Percentiles rank a stretch among this genome's conserved stretches.
These are phyloP conservation scores for Papilio helenus DNA, from an alignment of 1,140 invertebrate species.

Conservation along the genomic window DNA sequence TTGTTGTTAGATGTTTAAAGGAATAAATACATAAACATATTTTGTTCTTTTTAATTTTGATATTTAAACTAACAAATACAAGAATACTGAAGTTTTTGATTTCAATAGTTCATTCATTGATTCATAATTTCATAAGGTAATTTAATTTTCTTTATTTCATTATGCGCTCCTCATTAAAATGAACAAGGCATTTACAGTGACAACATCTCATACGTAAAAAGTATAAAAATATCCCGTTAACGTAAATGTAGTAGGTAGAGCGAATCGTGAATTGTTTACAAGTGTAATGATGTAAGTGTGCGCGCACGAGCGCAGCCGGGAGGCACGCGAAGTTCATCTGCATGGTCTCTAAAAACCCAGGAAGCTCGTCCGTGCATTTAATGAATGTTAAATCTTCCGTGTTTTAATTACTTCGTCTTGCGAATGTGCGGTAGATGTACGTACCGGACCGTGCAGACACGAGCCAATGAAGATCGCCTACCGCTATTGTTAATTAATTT, in stretches of 20 bases:
- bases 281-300: constrained; percentile 62
- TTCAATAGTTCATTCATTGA: no score
- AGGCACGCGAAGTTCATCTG: constrained; percentile 57
- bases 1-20: neutral
- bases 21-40: neutral
- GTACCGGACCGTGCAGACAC: constrained; percentile 62
- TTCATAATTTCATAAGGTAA: no score
- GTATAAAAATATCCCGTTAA: constrained; percentile 51
- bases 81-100: no score
- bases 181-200: no score
- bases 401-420: constrained; percentile 57
- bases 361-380: constrained; percentile 63
- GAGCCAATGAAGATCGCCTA: constrained; percentile 54
- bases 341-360: constrained; percentile 66
- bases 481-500: constrained; percentile 51
- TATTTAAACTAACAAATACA: no score
- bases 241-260: constrained; percentile 57
- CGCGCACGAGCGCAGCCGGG: constrained; percentile 54
- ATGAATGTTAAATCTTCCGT: constrained; percentile 74
- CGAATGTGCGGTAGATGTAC: constrained; percentile 44
- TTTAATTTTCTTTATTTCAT: no score
- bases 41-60: no score
- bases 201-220: neutral
- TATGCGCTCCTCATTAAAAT: no score
- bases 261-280: constrained; percentile 55